Base-by-base conservation (phyloP, 2,888 invertebrate genomes). In the Drosophila meridionalis region DNA sequence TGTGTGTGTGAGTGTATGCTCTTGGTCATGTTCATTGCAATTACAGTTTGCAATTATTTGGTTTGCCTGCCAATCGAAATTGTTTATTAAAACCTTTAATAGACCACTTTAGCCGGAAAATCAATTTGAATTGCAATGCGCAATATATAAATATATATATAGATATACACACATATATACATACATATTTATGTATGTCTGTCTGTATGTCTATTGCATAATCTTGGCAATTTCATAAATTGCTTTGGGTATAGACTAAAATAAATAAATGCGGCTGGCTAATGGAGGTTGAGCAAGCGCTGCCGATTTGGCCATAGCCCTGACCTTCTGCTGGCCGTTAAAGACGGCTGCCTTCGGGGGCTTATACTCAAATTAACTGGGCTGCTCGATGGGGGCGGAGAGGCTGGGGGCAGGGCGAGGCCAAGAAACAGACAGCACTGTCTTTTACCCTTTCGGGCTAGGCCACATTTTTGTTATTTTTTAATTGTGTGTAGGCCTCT, bases 381-480 rank as follows among this genome's bases (percentile, higher is more conserved):
- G 66, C 74, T 65, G 56, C 62, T 62, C 62, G 47, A 64, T 64
- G 60, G 40, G 1, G 14, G n/a, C 4, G 2, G n/a, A 5, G 6
- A 61, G 63, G 11, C 32, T 14, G 40, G 43, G 1, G 53, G 57
- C 45, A 68, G 47, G 43, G 9, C 64, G 58, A 64, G 78, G 61
- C 58, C 47, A 59, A 57, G 30, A 12, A 61, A 40, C 40, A 58
- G 42, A 38, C 38, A 38, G 40, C 34, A n/a, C 30, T 40, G 42
- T 56, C 43, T 36, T 42, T 47, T 30, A 65, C 62, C 73, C 50
- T 65, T 69, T 62, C 61, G 52, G 48, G 47, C 65, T 67, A 60
- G 72, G 72, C 70, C 55, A 71, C 66, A 82, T 82, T 83, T 85
- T 88, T 83, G 88, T 88, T 83, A 85, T 83, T 88, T 83, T 83